Evolutionary conservation across 2,888 invertebrate species (phyloP), one percentile per base, ranked within the genome.

Genomic region (Drosophila melanosoma): DNA sequence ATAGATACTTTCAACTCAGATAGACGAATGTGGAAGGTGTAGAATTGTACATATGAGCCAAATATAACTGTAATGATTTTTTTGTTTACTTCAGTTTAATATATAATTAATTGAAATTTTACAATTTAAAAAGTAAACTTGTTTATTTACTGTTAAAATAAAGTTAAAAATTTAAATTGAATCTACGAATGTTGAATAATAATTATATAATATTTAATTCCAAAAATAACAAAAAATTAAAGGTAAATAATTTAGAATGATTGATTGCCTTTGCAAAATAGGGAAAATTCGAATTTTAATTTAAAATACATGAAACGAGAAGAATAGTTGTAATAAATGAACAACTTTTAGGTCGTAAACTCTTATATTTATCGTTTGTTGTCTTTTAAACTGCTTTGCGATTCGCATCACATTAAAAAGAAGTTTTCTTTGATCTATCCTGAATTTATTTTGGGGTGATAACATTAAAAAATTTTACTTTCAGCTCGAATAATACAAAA

Each of bases 381-480:
- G 35, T 26, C 23, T n/a, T 40, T 49, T 8, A n/a, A 29, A 10
- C 33, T 79, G 64, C 20, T 88, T 73, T 32, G 56, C 59, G 38
- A 87, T 89, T 74, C 87, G 64, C 56, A 15, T 52, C 87, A 66
- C 82, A 84, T 49, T 12, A 8, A 11, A 42, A 42, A 49, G 32
- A 38, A 70, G 53, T 57, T 56, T 68, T 84, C 87, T 68, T 42
- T 35, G n/a, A 70, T 67, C 66, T 62, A 29, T 23, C 12, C 49
- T 5, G 10, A 26, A 59, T 62, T 52, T 45, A 15, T 23, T 68
- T 60, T 54, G 52, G 54, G 51, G 29, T 17, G 12, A 1, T 7
- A 48, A 54, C 56, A 66, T 60, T 84, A 82, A 58, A 54, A 51
- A 68, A 69, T 89, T 89, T 89, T 66, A 82, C 68, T 71, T 80